Conservation (phyloP, 2,888 invertebrate genomes). For the Calameuta filiformis region DNA sequence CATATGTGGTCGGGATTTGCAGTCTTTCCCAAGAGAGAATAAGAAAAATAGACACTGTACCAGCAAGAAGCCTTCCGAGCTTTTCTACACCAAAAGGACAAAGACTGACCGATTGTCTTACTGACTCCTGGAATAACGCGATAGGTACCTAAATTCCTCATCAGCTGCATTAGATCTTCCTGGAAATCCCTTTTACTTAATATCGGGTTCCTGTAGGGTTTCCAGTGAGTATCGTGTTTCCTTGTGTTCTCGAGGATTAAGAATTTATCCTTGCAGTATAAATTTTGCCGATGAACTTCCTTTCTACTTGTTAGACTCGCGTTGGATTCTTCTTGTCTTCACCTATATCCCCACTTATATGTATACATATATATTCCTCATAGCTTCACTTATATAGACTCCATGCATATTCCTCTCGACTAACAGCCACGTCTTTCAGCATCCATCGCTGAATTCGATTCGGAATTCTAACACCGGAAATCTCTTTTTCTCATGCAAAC, state of each 20-base stretch:
- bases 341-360: background rate
- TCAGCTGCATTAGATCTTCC: background rate
- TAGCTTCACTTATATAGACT: background rate
- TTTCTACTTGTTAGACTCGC: background rate
- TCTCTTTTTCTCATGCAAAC: slow-evolving; percentile 43
- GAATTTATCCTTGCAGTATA: background rate
- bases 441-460: slow-evolving; percentile 16
- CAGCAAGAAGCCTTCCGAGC: background rate
- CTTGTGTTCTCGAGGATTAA: background rate
- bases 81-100: background rate
- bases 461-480: slow-evolving; percentile 30
- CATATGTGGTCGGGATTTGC: background rate
- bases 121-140: background rate
- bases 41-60: background rate
- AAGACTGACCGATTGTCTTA: too few species aligned
- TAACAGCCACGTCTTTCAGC: background rate
- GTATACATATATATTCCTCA: too few species aligned
- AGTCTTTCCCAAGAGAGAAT: background rate
- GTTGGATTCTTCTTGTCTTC: background rate
- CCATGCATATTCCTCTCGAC: background rate
- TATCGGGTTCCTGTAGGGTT: background rate
- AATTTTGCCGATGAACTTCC: background rate
- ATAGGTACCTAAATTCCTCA: background rate
- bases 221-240: background rate
- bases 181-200: background rate